Base-by-base conservation (phyloP, 2,113 vertebrate species). In the Balaeniceps rex region DNA sequence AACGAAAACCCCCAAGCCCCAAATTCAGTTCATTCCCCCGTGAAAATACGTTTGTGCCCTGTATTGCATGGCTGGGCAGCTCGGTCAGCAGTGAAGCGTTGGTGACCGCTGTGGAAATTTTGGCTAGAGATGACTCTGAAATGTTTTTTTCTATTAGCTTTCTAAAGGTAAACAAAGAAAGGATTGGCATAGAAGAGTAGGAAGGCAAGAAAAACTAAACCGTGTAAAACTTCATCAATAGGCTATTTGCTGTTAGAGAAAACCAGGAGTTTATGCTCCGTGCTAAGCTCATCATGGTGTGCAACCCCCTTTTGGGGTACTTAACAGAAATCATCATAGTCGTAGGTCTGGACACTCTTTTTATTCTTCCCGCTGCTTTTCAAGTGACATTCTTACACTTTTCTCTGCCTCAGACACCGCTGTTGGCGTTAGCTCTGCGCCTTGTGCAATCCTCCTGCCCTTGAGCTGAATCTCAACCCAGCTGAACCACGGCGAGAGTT, bases 301-400 rank as follows among this genome's bases (percentile, higher is more conserved):
- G 22, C 55, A 60, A 36, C 40, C 44, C 25, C 2, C 23, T 47
- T 74, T 21, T 25, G 63, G n/a, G 34, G 26, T n/a, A 22, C 14
- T 46, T 38, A 25, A 12, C 76, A 61, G 40, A 57, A 91, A 57
- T 52, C 23, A 19, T 19, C 38, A 5, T 8, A 25, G 36, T 19
- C 0, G 0, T 55, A 49, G 33, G 13, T 12, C 54, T n/a, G 64
- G 38, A 21, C 3, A 1, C 66, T 55, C 2, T 3, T 60, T 82
- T 77, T 57, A 34, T 54, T 49, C 19, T 49, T 23, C 23, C 14
- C 23, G 3, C 24, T 22, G 51, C 7, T 60, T 88, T 75, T n/a
- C 46, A 66, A 26, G 66, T 11, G 28, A 28, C 1, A 4, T 65
- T 47, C n/a, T 55, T 19, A 5, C 6, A 1, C 26, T 72, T 69